Evolutionary conservation across 2,888 invertebrate genomes (phyloP).

Genomic region (Stegophylla sp.): DNA sequence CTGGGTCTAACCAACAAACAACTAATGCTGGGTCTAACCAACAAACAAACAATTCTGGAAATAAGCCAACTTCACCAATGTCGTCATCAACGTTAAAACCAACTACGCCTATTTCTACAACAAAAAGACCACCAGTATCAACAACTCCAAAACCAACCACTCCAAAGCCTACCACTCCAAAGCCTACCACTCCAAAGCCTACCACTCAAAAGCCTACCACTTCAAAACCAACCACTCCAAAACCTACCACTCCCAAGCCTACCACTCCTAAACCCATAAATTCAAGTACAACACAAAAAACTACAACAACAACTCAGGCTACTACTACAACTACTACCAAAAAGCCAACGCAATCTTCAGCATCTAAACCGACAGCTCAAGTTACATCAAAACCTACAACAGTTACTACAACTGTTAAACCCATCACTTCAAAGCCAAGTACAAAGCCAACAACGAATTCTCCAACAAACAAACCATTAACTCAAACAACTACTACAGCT

Average conservation of each 20-base stretch:
- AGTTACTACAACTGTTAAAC: constrained; percentile 60
- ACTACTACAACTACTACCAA: constrained; percentile 61
- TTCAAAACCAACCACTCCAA: constrained; percentile 23
- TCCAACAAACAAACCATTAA: constrained; percentile 17
- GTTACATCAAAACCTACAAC: constrained; percentile 59
- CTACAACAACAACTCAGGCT: constrained; percentile 59
- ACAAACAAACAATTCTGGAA: constrained; percentile 38
- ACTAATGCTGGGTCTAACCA: constrained; percentile 47
- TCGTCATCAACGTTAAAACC: constrained; percentile 61
- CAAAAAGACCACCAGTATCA: constrained; percentile 39
- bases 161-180: neutral
- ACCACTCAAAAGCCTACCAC: constrained; percentile 12
- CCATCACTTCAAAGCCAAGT: constrained; percentile 31
- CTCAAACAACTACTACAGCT: constrained; percentile 44
- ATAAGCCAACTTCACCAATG: constrained; percentile 49
- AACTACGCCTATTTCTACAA: neutral
- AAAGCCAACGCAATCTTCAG: constrained; percentile 12
- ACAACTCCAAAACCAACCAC: constrained; percentile 24
- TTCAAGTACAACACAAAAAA: constrained; percentile 25
- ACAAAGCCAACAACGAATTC: constrained; percentile 18
- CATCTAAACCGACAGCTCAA: constrained; percentile 40
- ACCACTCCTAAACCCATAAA: constrained; percentile 60
- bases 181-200: constrained; percentile 8
- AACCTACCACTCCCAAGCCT: constrained; percentile 59
- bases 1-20: constrained; percentile 58